phyloP scores from a whole-genome alignment of 2,797 vertebrate species.

The Nyctibius grandis region DNA sequence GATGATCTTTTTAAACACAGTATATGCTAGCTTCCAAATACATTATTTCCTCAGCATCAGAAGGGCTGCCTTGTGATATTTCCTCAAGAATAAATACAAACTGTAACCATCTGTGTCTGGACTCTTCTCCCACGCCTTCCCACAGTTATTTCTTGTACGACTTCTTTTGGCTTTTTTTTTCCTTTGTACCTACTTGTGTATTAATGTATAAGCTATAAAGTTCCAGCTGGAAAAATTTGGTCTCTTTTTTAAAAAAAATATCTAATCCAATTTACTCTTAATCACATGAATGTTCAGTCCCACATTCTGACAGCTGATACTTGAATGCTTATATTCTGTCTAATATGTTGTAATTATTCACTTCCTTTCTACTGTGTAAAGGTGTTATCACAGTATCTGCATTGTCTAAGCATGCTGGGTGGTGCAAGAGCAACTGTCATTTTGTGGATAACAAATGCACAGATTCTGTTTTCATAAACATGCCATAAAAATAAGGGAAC shows the following conservation, averaged over 20 bases:
- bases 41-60: neutral
- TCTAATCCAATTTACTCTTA: neutral
- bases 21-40: neutral
- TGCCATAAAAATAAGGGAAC: neutral
- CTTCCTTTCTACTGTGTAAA: neutral
- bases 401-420: neutral
- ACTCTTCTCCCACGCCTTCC: neutral
- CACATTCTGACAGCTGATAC: neutral
- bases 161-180: neutral
- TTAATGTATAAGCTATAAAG: neutral
- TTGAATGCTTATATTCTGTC: neutral
- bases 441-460: neutral
- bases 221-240: neutral
- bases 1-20: constrained; percentile 22
- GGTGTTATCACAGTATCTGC: neutral
- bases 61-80: constrained; percentile 22
- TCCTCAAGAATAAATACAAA: constrained; percentile 2
- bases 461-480: neutral
- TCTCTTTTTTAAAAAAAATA: neutral
- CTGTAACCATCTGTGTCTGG: constrained; percentile 23
- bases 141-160: neutral
- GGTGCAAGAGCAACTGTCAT: neutral
- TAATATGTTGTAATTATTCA: constrained; percentile 12
- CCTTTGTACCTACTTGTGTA: neutral
- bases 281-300: neutral